A percentile compares a stretch with the other conserved stretches of the same genome.
These are phyloP conservation scores for Plagiodera versicolora DNA, from an alignment of 2,888 invertebrate species.

Conservation along the genomic window DNA sequence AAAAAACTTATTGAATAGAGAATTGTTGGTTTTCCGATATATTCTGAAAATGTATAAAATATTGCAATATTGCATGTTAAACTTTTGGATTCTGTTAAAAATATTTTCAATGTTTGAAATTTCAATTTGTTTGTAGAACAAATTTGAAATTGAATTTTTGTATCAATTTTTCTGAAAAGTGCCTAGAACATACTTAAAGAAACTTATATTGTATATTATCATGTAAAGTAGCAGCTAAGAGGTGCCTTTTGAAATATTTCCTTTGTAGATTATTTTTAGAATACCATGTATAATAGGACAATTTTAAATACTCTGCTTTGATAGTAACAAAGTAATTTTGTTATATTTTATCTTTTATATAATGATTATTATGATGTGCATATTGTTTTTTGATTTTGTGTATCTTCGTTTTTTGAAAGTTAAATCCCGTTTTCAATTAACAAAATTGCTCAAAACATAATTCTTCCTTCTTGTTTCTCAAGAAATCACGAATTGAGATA, in stretches of 20 bases:
- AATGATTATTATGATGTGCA: conserved; percentile 19
- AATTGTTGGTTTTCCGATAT: too few species aligned
- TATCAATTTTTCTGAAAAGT: conserved; percentile 29
- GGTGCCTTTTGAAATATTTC: conserved; percentile 34
- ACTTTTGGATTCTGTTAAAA: too few species aligned
- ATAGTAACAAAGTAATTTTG: conserved; percentile 21
- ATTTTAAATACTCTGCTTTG: conserved; percentile 33
- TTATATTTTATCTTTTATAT: conserved; percentile 20
- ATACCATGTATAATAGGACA: conserved; percentile 23
- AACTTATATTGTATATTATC: conserved; percentile 26
- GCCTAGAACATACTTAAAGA: conserved; percentile 29
- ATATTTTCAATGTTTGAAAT: too few species aligned
- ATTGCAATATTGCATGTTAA: too few species aligned
- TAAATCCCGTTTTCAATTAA: neutral
- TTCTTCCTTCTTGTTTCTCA: neutral
- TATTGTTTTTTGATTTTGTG: conserved; percentile 19
- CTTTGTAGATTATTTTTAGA: conserved; percentile 27
- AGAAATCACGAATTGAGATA: neutral
- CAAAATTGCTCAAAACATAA: neutral
- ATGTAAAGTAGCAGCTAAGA: conserved; percentile 34
- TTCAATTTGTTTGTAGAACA: too few species aligned
- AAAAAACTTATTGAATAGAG: too few species aligned
- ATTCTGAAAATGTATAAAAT: too few species aligned
- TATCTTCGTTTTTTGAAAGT: conserved; percentile 15
- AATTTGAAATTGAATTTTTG: conserved; percentile 29